These are phyloP conservation scores for Orycteropus afer DNA, from an alignment of 2,113 vertebrate genomes.

Conservation along the genomic window DNA sequence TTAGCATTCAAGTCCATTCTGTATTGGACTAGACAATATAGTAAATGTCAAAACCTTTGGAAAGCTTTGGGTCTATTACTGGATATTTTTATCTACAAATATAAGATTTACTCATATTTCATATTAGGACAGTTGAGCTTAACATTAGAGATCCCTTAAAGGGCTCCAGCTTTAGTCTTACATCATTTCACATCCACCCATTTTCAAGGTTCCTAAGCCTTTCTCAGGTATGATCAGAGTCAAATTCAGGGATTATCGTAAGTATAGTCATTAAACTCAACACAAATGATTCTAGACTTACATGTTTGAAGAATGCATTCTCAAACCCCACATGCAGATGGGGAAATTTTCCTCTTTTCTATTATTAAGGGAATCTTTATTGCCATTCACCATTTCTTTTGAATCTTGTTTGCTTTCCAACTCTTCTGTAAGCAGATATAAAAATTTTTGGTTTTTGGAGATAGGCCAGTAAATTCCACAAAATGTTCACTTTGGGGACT, in stretches of 20 bases:
- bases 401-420: background rate
- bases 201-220: background rate
- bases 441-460: background rate
- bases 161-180: background rate
- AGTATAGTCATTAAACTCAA: background rate
- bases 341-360: background rate
- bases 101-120: background rate
- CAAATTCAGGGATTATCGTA: background rate
- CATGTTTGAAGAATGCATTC: background rate
- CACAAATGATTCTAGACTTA: background rate
- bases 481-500: background rate
- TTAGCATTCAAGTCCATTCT: slow-evolving; percentile 46
- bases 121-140: background rate
- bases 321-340: background rate
- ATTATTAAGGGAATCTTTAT: background rate
- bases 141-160: background rate
- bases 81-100: background rate
- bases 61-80: slow-evolving; percentile 28
- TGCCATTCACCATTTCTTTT: background rate
- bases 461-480: background rate
- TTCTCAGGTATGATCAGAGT: background rate
- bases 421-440: background rate
- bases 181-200: background rate
- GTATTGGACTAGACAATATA: slow-evolving; percentile 49
- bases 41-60: slow-evolving; percentile 39